Conservation (phyloP, 2,113 vertebrate species). For the Apteryx mantelli region DNA sequence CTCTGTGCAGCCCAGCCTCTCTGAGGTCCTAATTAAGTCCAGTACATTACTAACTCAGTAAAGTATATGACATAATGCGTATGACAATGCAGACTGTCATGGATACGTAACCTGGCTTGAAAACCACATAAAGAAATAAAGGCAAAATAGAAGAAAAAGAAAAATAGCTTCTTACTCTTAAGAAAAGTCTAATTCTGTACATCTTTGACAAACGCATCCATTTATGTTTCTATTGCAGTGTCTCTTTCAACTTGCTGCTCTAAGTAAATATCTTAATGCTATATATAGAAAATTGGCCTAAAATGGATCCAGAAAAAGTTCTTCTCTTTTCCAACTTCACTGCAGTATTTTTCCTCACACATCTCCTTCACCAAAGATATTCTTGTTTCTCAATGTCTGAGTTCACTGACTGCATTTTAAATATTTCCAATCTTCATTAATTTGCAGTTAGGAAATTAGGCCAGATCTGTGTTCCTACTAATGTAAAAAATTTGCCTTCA, state of each 20-base stretch:
- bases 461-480: constrained; percentile 63
- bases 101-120: neutral
- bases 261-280: neutral
- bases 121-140: neutral
- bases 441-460: constrained; percentile 70
- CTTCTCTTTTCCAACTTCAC: constrained; percentile 1
- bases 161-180: neutral
- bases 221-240: neutral
- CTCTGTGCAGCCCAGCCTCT: neutral
- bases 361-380: constrained; percentile 2
- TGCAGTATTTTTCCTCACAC: constrained; percentile 44
- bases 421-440: constrained; percentile 67
- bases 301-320: neutral
- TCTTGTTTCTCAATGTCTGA: constrained; percentile 41
- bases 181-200: neutral
- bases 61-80: neutral
- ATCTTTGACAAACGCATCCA: neutral
- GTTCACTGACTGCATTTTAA: constrained; percentile 63
- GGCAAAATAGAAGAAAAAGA: neutral
- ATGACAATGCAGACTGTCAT: neutral
- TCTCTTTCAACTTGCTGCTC: neutral
- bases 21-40: neutral
- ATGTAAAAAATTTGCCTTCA: constrained; percentile 61
- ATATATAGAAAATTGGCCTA: neutral
- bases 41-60: neutral